Base-by-base conservation (phyloP, 2,888 invertebrate genomes). In the Aspidiotus rigidus region DNA sequence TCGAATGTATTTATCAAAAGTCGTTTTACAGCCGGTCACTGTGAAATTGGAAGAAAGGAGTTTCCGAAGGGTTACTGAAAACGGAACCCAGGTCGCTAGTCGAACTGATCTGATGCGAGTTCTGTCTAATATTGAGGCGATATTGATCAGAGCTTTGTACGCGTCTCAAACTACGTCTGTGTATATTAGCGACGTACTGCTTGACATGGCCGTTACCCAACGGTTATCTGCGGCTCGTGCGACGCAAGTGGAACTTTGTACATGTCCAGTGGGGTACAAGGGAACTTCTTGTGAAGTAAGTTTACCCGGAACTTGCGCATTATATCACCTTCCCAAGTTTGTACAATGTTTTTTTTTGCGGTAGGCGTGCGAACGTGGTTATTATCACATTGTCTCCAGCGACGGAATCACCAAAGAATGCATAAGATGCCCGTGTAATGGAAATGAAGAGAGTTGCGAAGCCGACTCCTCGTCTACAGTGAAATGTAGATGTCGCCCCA, bases 41-140 rank as follows among this genome's bases (percentile, higher is more conserved):
- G 86, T 89, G 1, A 83, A 82, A 0, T 77, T 91, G 41, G 81
- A 81, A 56, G 88, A 90, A 75, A 79, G 79, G 1, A 75, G 53
- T 13, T 92, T 91, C 91, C 80, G 80, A 53, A 81, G 83, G 42
- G 71, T 81, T 54, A 79, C 80, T 71, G 78, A 79, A 9, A 79
- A 79, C 57, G 83, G 83, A 0, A 81, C 83, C 7, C 79, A 81
- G 57, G 78, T 53, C 9, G 85, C 88, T 0, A 86, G 88, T 0
- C 84, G 96, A 41, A 84, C 86, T 69, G 90, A 94, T 76, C 83
- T 99, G 71, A 83, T 99, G 82, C 86, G 84, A 72, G 90, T 90
- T 0, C 80, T 99, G 9, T 85, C 90, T 40, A 89, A 90, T 75
- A 79, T 99, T 11, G 87, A 91, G 74, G 84, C 87, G 11, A 87